Evolutionary conservation across 1,140 invertebrate species (phyloP).

Genomic region (Brachionus paranguensis): DNA sequence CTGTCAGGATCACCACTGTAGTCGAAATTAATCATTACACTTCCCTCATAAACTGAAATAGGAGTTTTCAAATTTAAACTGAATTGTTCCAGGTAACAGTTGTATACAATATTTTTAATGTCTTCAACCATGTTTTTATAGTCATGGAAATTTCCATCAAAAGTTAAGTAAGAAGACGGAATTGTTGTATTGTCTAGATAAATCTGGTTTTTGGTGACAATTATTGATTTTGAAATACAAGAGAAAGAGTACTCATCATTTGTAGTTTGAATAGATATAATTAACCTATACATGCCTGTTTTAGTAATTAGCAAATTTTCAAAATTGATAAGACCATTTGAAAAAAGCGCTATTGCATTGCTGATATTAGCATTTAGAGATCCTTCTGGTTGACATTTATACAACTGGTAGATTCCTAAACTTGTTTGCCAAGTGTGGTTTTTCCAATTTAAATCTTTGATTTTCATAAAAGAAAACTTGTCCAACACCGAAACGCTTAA

Average conservation of each 20-base stretch:
- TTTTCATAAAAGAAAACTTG: background rate
- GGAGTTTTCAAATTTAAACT: background rate
- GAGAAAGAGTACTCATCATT: background rate
- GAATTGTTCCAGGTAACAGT: background rate
- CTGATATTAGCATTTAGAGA: background rate
- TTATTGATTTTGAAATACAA: background rate
- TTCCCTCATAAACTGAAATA: background rate
- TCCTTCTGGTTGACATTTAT: background rate
- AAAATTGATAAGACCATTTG: background rate
- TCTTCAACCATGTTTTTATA: background rate
- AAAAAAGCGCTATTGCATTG: background rate
- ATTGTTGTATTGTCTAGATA: background rate
- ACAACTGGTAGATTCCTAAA: background rate
- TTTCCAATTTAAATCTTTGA: background rate
- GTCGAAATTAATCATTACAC: conserved; percentile 1
- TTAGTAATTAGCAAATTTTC: background rate
- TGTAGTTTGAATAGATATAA: background rate
- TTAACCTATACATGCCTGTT: background rate
- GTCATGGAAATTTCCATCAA: background rate
- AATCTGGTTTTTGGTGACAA: background rate
- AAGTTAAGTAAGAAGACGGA: background rate
- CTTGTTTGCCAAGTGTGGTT: background rate
- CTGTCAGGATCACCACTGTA: background rate
- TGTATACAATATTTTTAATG: background rate
- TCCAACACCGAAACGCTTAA: background rate